Conservation (phyloP, 2,797 vertebrate species). For the Xerus rutilus region DNA sequence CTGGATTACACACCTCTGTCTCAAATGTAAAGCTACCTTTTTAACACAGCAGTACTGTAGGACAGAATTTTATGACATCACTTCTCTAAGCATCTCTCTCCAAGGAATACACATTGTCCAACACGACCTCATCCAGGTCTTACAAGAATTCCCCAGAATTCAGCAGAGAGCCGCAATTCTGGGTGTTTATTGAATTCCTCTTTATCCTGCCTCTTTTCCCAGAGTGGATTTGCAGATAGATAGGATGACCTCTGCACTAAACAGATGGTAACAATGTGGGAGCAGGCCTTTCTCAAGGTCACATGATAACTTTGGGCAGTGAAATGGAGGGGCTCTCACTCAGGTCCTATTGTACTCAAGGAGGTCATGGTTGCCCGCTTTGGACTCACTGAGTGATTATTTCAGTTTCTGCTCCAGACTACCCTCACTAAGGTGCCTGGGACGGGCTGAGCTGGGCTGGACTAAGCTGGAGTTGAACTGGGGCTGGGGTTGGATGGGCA, state of each 20-base stretch:
- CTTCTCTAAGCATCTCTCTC: conserved; percentile 39
- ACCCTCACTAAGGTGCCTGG: background rate
- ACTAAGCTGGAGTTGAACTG: background rate
- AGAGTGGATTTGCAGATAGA: background rate
- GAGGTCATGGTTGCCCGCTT: background rate
- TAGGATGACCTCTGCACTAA: background rate
- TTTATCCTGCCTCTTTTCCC: background rate
- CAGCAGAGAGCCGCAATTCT: background rate
- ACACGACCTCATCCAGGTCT: background rate
- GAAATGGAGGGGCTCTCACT: background rate
- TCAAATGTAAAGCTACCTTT: background rate
- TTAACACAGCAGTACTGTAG: background rate
- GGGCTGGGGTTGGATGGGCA: background rate
- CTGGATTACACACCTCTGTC: background rate
- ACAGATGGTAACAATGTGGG: background rate
- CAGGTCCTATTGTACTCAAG: background rate
- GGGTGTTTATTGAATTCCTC: background rate
- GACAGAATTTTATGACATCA: conserved; percentile 35
- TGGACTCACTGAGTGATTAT: background rate
- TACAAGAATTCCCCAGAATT: background rate
- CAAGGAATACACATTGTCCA: conserved; percentile 40
- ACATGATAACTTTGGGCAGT: background rate
- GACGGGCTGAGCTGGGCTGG: background rate
- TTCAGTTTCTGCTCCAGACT: background rate
- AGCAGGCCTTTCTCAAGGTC: background rate